A percentile compares a stretch with the other conserved stretches of the same genome.
These are phyloP conservation scores for Jordanella pulchra DNA, from an alignment of 2,797 vertebrate species.

Conservation along the genomic window DNA sequence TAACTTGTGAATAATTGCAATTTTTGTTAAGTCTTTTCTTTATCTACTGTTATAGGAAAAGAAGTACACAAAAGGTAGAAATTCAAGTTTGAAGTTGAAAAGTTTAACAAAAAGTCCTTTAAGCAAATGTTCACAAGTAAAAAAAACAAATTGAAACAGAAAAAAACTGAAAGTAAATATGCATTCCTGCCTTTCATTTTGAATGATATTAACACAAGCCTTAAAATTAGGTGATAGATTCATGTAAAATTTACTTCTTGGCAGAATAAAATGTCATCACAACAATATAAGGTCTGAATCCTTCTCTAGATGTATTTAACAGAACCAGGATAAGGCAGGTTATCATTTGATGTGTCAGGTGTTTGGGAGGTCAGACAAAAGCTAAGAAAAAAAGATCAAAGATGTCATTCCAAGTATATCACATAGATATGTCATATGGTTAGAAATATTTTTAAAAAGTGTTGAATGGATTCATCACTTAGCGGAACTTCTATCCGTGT, in stretches of 20 bases:
- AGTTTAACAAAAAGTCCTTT: neutral
- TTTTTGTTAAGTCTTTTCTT: no score
- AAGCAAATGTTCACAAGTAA: no score
- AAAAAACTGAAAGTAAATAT: neutral
- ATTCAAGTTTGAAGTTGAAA: neutral
- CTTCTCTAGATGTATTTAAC: conserved; percentile 5
- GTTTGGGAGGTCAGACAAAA: neutral
- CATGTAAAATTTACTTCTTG: neutral
- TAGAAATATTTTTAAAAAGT: neutral
- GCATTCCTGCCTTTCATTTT: neutral
- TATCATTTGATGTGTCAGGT: conserved; percentile 5
- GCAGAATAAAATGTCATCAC: neutral
- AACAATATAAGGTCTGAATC: no score
- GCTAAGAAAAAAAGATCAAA: conserved; percentile 9
- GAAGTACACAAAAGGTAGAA: neutral
- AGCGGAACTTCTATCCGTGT: conserved; percentile 40
- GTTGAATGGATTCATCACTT: conserved; percentile 37
- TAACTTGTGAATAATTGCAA: neutral
- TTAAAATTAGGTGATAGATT: neutral
- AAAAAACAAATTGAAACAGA: no score
- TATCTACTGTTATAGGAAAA: neutral
- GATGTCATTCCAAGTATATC: neutral
- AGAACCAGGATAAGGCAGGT: neutral
- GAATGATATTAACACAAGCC: neutral
- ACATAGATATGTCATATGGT: neutral